Evolutionary conservation across 2,113 vertebrate species (phyloP).

Genomic region (Indicator indicator): DNA sequence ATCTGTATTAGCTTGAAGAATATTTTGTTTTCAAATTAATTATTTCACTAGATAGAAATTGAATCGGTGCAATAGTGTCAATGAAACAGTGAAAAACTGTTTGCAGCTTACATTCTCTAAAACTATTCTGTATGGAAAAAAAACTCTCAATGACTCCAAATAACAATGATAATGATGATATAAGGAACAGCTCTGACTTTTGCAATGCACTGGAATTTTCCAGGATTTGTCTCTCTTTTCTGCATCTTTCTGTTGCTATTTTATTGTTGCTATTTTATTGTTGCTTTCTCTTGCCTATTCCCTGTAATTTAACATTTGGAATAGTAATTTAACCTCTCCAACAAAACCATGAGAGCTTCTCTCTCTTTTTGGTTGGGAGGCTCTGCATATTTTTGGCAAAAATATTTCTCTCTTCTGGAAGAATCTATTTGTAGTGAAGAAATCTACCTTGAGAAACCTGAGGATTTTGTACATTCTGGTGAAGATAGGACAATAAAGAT

Average conservation of each 20-base stretch:
- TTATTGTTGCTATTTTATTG: slow-evolving; percentile 37
- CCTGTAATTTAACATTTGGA: slow-evolving; percentile 14
- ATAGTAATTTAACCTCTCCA: slow-evolving; percentile 22
- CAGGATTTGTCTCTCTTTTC: not conserved
- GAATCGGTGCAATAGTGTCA: slow-evolving; percentile 9
- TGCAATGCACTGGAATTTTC: not conserved
- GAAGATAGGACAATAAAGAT: not conserved
- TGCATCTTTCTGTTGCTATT: not conserved
- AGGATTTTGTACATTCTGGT: not conserved
- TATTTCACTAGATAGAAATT: slow-evolving; percentile 15
- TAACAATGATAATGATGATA: not conserved
- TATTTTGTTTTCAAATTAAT: not conserved
- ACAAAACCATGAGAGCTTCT: not conserved
- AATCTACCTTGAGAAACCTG: not conserved
- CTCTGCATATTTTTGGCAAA: not conserved
- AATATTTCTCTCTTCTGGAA: not conserved
- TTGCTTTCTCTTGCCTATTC: not conserved
- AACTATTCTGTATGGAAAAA: slow-evolving; percentile 20
- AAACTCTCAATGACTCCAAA: slow-evolving; percentile 6
- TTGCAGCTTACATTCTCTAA: slow-evolving; percentile 20
- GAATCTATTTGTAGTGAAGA: not conserved
- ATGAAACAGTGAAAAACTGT: slow-evolving; percentile 4
- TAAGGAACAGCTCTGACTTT: slow-evolving; percentile 36
- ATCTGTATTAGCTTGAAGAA: not conserved
- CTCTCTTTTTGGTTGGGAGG: not conserved